phyloP scores from a whole-genome alignment of 2,888 invertebrate genomes.

The Thalpophila matura region DNA sequence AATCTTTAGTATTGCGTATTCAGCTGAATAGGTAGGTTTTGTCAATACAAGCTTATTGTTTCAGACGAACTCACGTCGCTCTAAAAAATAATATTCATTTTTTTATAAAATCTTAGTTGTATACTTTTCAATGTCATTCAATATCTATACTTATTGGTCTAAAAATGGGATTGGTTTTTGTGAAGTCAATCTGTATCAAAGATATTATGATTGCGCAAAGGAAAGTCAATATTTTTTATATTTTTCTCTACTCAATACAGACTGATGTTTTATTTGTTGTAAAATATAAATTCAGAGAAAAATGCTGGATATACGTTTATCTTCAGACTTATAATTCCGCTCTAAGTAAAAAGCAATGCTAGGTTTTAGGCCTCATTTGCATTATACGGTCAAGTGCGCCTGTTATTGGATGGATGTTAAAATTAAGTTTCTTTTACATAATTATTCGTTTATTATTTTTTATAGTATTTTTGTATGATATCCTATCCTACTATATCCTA shows the following conservation, averaged over 20 bases:
- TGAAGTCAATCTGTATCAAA: not conserved
- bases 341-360: no score
- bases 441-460: no score
- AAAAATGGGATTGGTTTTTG: not conserved
- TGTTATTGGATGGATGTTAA: no score
- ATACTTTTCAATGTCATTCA: not conserved
- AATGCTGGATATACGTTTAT: not conserved
- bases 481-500: no score
- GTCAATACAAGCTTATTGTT: constrained; percentile 29
- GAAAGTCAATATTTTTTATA: not conserved
- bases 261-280: not conserved
- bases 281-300: not conserved
- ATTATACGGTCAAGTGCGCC: no score
- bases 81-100: no score
- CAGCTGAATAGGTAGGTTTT: constrained; percentile 5
- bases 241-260: not conserved
- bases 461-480: no score
- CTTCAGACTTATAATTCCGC: no score
- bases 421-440: no score
- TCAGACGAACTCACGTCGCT: not conserved
- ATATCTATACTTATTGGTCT: no score
- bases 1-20: constrained; percentile 46
- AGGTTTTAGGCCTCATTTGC: no score
- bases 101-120: no score
- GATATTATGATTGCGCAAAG: not conserved